Evolutionary conservation across 2,888 invertebrate genomes (phyloP).

Genomic region (Amorpha juglandis): DNA sequence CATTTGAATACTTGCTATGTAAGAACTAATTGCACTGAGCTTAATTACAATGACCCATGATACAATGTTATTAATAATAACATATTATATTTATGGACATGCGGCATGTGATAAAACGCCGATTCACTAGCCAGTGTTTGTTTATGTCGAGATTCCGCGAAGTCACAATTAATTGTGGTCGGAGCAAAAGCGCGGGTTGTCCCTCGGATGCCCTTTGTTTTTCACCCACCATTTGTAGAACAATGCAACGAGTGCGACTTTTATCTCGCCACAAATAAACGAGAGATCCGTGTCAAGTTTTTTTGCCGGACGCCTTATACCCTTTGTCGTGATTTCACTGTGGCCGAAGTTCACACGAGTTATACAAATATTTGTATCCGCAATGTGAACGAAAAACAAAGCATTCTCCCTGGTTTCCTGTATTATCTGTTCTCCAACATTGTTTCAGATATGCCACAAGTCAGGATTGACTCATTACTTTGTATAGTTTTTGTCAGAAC

Average conservation of each 20-base stretch:
- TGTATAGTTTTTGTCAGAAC: conserved; percentile 68
- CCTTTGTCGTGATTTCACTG: conserved; percentile 57
- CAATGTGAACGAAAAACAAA: conserved; percentile 5
- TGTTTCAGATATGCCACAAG: conserved; percentile 56
- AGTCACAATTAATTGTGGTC: conserved; percentile 78
- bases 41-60: conserved; percentile 44
- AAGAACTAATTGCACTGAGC: conserved; percentile 24
- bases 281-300: conserved; percentile 61
- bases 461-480: conserved; percentile 70
- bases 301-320: conserved; percentile 47
- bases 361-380: conserved; percentile 30
- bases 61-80: conserved; percentile 58
- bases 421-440: conserved; percentile 41
- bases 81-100: conserved; percentile 65
- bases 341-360: conserved; percentile 54
- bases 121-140: conserved; percentile 61
- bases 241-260: conserved; percentile 67
- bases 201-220: conserved; percentile 65
- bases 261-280: conserved; percentile 71
- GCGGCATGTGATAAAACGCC: conserved; percentile 70
- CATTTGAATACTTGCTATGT: conserved; percentile 7
- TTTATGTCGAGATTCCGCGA: conserved; percentile 73
- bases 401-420: conserved; percentile 32
- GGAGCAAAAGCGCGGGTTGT: conserved; percentile 52
- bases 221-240: conserved; percentile 72